These are phyloP conservation scores for Cyclopterus lumpus DNA, from an alignment of 2,797 vertebrate genomes.

Conservation along the genomic window DNA sequence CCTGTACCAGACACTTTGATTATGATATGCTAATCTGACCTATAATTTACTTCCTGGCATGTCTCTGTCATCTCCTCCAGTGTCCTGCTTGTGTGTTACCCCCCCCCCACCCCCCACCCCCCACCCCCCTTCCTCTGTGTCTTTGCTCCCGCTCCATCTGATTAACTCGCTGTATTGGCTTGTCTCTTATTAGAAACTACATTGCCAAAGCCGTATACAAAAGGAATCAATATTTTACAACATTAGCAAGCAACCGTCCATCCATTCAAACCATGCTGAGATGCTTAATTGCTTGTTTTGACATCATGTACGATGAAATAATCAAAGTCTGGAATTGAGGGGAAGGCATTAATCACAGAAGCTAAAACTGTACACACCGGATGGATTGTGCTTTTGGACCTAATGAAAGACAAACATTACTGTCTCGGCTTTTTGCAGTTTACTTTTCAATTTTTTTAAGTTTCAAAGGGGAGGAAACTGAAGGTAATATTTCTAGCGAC, in stretches of 20 bases:
- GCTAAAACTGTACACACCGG: not conserved
- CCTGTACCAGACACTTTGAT: slow-evolving; percentile 64
- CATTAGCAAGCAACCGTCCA: slow-evolving; percentile 58
- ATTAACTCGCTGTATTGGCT: slow-evolving; percentile 44
- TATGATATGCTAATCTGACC: slow-evolving; percentile 78
- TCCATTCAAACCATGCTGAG: slow-evolving; percentile 38
- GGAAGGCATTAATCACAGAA: slow-evolving; percentile 23
- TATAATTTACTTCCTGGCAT: slow-evolving; percentile 70
- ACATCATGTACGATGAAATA: slow-evolving; percentile 50
- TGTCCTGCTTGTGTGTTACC: slow-evolving; percentile 25
- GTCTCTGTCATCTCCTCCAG: slow-evolving; percentile 38
- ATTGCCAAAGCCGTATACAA: slow-evolving; percentile 37
- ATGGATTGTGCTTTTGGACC: slow-evolving; percentile 5
- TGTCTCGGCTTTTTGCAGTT: slow-evolving; percentile 4
- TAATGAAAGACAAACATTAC: slow-evolving; percentile 2
- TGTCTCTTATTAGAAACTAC: slow-evolving; percentile 47
- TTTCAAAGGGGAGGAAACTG: not conserved
- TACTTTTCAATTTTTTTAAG: not conserved
- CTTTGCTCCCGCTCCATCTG: slow-evolving; percentile 21
- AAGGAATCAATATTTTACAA: slow-evolving; percentile 67
- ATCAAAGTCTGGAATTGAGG: slow-evolving; percentile 43
- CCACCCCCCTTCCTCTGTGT: not conserved
- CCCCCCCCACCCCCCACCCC: not conserved
- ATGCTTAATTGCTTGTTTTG: slow-evolving; percentile 56
- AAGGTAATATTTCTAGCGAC: slow-evolving; percentile 32